A percentile compares a stretch with the other conserved stretches of the same genome.
These are phyloP conservation scores for Myrmecobius fasciatus DNA, from an alignment of 2,113 vertebrate genomes.

Conservation along the genomic window DNA sequence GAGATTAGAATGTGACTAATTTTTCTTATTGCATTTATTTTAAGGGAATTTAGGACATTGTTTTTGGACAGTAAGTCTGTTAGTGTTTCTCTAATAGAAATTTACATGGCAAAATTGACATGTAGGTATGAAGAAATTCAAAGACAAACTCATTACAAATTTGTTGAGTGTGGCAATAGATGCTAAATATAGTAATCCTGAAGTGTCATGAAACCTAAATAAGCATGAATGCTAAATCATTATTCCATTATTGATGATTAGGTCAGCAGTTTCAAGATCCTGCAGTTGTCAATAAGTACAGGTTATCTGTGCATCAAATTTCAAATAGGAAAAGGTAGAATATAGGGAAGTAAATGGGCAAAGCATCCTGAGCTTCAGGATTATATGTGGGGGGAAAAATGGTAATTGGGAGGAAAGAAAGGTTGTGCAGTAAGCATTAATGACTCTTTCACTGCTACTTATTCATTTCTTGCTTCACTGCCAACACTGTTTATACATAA, in stretches of 20 bases:
- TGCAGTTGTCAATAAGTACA: neutral
- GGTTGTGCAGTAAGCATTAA: neutral
- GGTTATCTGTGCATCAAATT: neutral
- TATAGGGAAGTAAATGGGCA: no score
- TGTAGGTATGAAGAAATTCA: neutral
- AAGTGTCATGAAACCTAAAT: neutral
- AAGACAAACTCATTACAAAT: neutral
- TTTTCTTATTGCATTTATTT: neutral
- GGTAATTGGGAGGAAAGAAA: no score
- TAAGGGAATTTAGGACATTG: neutral
- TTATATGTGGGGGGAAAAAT: no score
- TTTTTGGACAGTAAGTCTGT: neutral
- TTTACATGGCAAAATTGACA: neutral
- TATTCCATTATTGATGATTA: neutral
- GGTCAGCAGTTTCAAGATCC: neutral
- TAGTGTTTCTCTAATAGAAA: neutral
- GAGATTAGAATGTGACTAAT: slow-evolving; percentile 22
- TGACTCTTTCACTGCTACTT: no score
- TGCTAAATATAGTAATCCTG: neutral
- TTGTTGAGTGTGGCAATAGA: neutral
- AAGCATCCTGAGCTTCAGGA: neutral
- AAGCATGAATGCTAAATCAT: neutral
- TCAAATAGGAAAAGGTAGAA: neutral
- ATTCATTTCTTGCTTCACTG: no score
- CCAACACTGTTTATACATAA: no score